Percentiles rank a stretch among this genome's conserved stretches.
These are phyloP conservation scores for Ascaphus truei DNA, from an alignment of 2,113 vertebrate genomes.

Conservation along the genomic window DNA sequence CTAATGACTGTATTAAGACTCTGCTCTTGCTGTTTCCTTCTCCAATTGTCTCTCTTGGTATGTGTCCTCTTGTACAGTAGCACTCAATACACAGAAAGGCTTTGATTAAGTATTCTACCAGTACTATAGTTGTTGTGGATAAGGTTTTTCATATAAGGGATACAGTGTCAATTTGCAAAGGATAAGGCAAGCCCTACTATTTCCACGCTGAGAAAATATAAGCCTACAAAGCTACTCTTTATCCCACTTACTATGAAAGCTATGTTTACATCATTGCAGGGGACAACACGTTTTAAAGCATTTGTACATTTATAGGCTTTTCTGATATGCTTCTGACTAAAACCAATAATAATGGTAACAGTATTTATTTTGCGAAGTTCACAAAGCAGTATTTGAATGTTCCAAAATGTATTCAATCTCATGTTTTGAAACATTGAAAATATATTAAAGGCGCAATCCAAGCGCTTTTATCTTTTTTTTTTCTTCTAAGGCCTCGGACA, in stretches of 20 bases:
- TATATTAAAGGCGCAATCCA: too few relatives aligned
- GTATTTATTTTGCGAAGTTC: too few relatives aligned
- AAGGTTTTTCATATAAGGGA: conserved; percentile 10
- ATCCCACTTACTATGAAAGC: conserved; percentile 12
- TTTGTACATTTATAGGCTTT: not conserved
- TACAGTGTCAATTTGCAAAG: conserved; percentile 27
- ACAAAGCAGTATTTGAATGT: too few relatives aligned
- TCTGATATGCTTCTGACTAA: not conserved
- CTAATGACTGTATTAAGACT: conserved; percentile 31
- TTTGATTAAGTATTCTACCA: conserved; percentile 30
- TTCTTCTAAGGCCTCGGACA: too few relatives aligned
- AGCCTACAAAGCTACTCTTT: conserved; percentile 15
- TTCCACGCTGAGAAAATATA: conserved; percentile 25
- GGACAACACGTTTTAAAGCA: conserved; percentile 5
- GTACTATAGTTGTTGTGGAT: not conserved
- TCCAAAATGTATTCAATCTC: too few relatives aligned
- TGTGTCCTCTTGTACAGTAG: conserved; percentile 8
- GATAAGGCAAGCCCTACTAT: conserved; percentile 19
- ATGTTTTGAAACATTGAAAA: too few relatives aligned
- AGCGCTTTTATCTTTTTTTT: too few relatives aligned
- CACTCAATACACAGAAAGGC: conserved; percentile 26
- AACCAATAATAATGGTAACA: too few relatives aligned
- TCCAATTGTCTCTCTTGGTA: conserved; percentile 21
- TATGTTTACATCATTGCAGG: conserved; percentile 18
- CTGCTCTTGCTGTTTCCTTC: conserved; percentile 19